Evolutionary conservation across 2,113 vertebrate species (phyloP).

Genomic region (Phylloscopus trochiloides): DNA sequence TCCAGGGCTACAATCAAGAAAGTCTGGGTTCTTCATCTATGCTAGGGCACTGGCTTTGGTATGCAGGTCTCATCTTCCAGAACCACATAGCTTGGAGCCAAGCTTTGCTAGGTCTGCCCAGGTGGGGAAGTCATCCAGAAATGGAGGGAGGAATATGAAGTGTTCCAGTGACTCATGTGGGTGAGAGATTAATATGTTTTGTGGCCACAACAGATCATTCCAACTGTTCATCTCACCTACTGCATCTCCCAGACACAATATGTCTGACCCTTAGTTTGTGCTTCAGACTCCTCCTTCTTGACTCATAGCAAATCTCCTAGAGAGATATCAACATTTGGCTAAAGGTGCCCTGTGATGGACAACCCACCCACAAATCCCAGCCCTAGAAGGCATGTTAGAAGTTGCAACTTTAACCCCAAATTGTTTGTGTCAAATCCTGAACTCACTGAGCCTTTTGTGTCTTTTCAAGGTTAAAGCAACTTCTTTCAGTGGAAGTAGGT

Average conservation of each 20-base stretch:
- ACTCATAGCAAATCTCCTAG: not conserved
- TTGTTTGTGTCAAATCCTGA: not conserved
- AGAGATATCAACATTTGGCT: not conserved
- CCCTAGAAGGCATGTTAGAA: not conserved
- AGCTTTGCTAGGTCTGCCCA: not conserved
- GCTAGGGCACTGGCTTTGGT: not conserved
- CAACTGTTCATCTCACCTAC: not conserved
- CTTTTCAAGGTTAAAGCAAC: not conserved
- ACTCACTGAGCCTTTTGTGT: not conserved
- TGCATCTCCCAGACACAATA: not conserved
- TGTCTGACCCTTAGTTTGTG: not conserved
- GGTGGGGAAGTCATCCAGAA: not conserved
- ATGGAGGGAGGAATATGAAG: not conserved
- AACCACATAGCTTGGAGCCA: not conserved
- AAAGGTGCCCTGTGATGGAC: not conserved
- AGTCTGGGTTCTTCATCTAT: not conserved
- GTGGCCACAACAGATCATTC: not conserved
- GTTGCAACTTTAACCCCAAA: not conserved
- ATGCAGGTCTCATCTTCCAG: not conserved
- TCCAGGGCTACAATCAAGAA: not conserved
- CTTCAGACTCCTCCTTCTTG: not conserved
- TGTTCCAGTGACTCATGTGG: not conserved
- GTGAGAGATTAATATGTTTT: not conserved
- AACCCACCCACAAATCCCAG: not conserved
- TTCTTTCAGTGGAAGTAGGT: not conserved